phyloP scores from a whole-genome alignment of 1,140 invertebrate species.

The Leptinotarsa defecta region DNA sequence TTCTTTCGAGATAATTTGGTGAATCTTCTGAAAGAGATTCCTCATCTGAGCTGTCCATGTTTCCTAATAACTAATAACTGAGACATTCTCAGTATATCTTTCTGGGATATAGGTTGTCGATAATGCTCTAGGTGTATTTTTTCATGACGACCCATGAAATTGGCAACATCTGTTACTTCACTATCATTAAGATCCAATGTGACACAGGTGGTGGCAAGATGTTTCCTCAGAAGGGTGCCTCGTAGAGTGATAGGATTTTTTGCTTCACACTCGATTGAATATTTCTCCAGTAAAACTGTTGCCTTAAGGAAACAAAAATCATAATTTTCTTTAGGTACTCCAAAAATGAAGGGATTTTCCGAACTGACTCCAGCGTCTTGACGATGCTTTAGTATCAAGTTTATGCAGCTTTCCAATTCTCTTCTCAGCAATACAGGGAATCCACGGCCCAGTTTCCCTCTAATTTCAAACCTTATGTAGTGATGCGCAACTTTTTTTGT shows the following conservation, averaged over 20 bases:
- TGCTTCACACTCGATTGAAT: background rate
- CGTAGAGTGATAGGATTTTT: background rate
- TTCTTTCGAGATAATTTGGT: background rate
- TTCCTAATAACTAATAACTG: background rate
- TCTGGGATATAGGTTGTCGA: background rate
- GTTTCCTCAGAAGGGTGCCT: slow-evolving; percentile 13
- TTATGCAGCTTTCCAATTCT: background rate
- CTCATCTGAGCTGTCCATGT: slow-evolving; percentile 1
- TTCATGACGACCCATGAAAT: background rate
- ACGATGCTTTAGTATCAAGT: slow-evolving; percentile 5
- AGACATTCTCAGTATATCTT: slow-evolving; percentile 4
- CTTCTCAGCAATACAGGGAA: slow-evolving; percentile 12
- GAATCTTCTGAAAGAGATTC: background rate
- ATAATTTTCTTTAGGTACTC: background rate
- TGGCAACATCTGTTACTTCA: slow-evolving; percentile 3
- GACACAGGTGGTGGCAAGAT: slow-evolving; percentile 10
- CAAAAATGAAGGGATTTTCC: slow-evolving; percentile 12
- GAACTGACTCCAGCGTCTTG: background rate
- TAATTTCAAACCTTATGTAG: slow-evolving; percentile 15
- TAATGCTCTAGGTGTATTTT: background rate
- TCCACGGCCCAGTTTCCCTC: slow-evolving; percentile 18
- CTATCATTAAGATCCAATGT: background rate
- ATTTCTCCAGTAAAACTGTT: slow-evolving; percentile 1
- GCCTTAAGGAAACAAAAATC: background rate
- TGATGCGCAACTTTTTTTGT: background rate